Base-by-base conservation (phyloP, 2,113 vertebrate genomes). In the Melanostigma gelatinosum region DNA sequence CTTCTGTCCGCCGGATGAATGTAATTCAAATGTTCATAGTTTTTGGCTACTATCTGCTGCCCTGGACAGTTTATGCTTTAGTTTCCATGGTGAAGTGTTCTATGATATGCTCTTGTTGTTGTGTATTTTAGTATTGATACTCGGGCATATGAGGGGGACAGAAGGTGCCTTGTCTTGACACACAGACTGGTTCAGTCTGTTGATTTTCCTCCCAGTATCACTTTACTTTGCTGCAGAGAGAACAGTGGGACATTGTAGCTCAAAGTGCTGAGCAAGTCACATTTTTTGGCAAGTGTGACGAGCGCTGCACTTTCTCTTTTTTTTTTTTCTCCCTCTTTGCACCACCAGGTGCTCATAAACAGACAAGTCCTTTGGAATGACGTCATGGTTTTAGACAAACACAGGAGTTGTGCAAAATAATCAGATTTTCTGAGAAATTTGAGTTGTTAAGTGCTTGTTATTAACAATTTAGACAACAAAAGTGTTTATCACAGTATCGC, bases 191-290 rank as follows among this genome's bases (percentile, higher is more conserved):
- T 46, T 69, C 55, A 52, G 57, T 11, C 0, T 72, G 9, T 72
- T 71, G 38, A 77, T 75, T 72, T 79, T 65, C 52, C 70, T 83
- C 63, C 4, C 44, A n/a, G 29, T 71, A n/a, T 78, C 75, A 64
- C 64, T 83, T 67, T 18, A 48, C 27, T 3, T 42, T 69, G 69
- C 79, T 54, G 62, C 62, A 69, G 86, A 69, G 86, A 69, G 61
- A 80, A 72, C 69, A 85, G 69, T 42, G 44, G 66, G 84, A 79
- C 62, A 18, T 50, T 83, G 70, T 55, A 34, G 54, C 62, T 82
- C 54, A 70, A 81, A 85, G 32, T 82, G 80, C 82, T 84, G 75
- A 86, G 66, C 64, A 55, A 6, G 55, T 72, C 50, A 52, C 61
- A 57, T 72, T 73, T 82, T 77, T 68, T 69, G 65, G 67, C 60